These are phyloP conservation scores for Hesperia comma DNA, from an alignment of 2,888 invertebrate genomes.

Conservation along the genomic window DNA sequence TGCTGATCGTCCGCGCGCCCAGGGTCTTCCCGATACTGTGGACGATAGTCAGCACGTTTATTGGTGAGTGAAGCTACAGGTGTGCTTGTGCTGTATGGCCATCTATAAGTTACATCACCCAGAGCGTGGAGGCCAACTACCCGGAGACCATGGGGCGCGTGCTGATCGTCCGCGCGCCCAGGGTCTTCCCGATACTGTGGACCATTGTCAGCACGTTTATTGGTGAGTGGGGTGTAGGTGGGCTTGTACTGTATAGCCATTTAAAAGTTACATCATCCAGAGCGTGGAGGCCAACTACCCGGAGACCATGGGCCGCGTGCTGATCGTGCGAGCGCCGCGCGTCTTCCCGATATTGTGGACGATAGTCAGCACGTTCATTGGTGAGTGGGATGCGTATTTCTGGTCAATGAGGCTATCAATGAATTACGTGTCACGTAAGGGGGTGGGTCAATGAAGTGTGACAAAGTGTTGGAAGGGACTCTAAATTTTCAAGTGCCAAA, in stretches of 20 bases:
- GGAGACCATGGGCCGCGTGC: slow-evolving; percentile 95
- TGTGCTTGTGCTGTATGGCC: too few relatives aligned
- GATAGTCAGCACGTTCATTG: slow-evolving; percentile 96
- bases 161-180: slow-evolving; percentile 94
- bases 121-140: slow-evolving; percentile 95
- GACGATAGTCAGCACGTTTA: slow-evolving; percentile 97
- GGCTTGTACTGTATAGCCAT: too few relatives aligned
- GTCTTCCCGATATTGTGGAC: slow-evolving; percentile 98
- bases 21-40: slow-evolving; percentile 97
- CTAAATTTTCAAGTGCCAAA: too few relatives aligned
- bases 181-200: slow-evolving; percentile 98
- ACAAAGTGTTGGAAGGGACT: too few relatives aligned
- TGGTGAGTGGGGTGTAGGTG: slow-evolving; percentile 80
- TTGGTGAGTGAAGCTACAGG: slow-evolving; percentile 82
- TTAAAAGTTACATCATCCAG: slow-evolving; percentile 82
- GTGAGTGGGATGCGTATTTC: too few relatives aligned
- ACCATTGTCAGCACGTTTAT: slow-evolving; percentile 97
- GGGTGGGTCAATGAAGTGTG: too few relatives aligned
- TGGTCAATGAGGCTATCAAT: too few relatives aligned
- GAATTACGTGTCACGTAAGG: too few relatives aligned
- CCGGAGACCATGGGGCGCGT: slow-evolving; percentile 97
- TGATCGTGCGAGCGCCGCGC: slow-evolving; percentile 95
- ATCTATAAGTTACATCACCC: too few relatives aligned
- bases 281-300: slow-evolving; percentile 97
- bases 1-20: slow-evolving; percentile 95